These are phyloP conservation scores for Protomyctophum bolini DNA, from an alignment of 2,113 vertebrate species.

Conservation along the genomic window DNA sequence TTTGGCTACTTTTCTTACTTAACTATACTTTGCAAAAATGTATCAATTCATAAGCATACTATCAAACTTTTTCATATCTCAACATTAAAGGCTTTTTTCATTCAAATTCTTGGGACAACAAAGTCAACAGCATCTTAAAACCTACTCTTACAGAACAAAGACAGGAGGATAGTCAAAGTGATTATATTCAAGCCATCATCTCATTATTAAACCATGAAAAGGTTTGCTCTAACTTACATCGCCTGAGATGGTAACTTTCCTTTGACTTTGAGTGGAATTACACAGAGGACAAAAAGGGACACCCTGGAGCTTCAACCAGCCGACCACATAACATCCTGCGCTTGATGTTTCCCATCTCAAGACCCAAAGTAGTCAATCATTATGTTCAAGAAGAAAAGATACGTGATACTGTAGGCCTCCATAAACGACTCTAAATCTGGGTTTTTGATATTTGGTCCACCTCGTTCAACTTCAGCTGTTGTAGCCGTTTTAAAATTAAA, in stretches of 20 bases:
- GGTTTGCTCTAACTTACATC: background rate
- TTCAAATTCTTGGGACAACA: background rate
- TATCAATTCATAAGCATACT: background rate
- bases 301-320: no score
- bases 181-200: background rate
- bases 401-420: no score
- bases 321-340: no score
- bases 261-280: background rate
- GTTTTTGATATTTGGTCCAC: no score
- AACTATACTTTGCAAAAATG: no score
- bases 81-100: conserved; percentile 11
- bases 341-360: no score
- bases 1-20: no score
- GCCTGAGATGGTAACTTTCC: background rate
- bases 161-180: conserved; percentile 21
- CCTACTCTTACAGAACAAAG: background rate
- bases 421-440: no score
- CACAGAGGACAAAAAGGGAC: background rate
- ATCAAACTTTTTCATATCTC: conserved; percentile 17
- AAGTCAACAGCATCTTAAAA: conserved; percentile 8
- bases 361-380: no score
- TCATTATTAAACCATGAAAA: background rate
- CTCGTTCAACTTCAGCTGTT: no score
- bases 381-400: no score
- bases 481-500: no score